Evolutionary conservation across 2,113 vertebrate species (phyloP).

Genomic region (Alectura lathami): DNA sequence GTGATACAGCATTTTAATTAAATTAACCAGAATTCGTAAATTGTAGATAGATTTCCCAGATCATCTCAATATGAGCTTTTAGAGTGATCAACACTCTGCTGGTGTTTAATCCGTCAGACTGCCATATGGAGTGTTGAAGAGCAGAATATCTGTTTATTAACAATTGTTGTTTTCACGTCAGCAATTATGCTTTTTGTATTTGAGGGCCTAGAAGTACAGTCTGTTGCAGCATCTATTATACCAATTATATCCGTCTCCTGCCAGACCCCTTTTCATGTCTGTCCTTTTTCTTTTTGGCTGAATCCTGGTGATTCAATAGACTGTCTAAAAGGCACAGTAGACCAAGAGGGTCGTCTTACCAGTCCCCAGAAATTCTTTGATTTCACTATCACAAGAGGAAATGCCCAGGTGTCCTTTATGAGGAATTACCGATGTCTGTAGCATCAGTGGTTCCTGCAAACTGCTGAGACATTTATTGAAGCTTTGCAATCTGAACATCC

Average conservation of each 20-base stretch:
- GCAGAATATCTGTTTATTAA: slow-evolving; percentile 66
- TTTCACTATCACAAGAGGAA: background rate
- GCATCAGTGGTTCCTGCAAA: background rate
- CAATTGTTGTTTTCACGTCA: slow-evolving; percentile 46
- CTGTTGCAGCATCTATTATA: slow-evolving; percentile 4
- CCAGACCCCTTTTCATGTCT: background rate
- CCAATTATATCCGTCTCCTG: background rate
- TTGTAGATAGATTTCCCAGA: slow-evolving; percentile 67
- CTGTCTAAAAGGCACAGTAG: background rate
- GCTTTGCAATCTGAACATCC: background rate
- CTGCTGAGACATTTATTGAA: background rate
- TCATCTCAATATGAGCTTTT: slow-evolving; percentile 68
- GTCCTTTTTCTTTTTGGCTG: background rate
- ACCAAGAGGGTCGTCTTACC: background rate
- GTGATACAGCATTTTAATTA: slow-evolving; percentile 67
- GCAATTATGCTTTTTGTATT: background rate
- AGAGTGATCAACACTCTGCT: slow-evolving; percentile 60
- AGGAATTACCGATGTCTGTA: background rate
- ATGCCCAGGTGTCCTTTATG: background rate
- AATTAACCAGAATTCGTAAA: slow-evolving; percentile 66
- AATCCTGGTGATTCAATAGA: background rate
- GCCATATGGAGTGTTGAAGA: slow-evolving; percentile 64
- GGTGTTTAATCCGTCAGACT: slow-evolving; percentile 65
- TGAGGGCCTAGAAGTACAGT: background rate
- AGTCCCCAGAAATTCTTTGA: background rate